Conservation (phyloP, 2,797 vertebrate species). For the Syndactyla subalaris region DNA sequence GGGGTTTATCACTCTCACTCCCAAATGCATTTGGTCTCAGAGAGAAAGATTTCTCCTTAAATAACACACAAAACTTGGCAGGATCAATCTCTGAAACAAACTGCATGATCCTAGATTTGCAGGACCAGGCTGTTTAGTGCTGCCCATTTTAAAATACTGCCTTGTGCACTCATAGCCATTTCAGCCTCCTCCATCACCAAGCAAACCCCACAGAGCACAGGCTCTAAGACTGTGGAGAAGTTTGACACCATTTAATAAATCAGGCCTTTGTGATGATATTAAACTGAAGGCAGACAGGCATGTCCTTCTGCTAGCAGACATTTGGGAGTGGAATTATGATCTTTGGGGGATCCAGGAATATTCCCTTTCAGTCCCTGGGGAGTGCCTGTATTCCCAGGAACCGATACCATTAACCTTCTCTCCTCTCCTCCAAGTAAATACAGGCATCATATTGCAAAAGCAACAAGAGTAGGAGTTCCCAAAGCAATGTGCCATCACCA, state of each 20-base stretch:
- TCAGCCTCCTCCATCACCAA: neutral
- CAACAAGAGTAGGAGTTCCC: slow-evolving; percentile 43
- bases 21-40: neutral
- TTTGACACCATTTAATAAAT: slow-evolving; percentile 44
- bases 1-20: neutral
- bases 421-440: slow-evolving; percentile 30
- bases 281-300: slow-evolving; percentile 27
- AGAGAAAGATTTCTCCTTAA: neutral
- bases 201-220: neutral
- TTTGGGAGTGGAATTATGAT: slow-evolving; percentile 27
- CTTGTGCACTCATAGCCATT: neutral
- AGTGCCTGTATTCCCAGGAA: slow-evolving; percentile 60
- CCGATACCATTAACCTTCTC: slow-evolving; percentile 38
- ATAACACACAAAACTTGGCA: neutral
- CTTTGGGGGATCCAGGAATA: slow-evolving; percentile 40
- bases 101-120: neutral
- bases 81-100: neutral
- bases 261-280: neutral
- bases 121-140: neutral
- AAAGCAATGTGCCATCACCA: slow-evolving; percentile 18
- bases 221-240: neutral
- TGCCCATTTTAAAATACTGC: slow-evolving; percentile 6
- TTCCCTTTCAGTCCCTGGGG: slow-evolving; percentile 37
- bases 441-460: slow-evolving; percentile 60
- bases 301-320: slow-evolving; percentile 6